These are phyloP conservation scores for Myiopsitta monachus DNA, from an alignment of 2,113 vertebrate species.

Conservation along the genomic window DNA sequence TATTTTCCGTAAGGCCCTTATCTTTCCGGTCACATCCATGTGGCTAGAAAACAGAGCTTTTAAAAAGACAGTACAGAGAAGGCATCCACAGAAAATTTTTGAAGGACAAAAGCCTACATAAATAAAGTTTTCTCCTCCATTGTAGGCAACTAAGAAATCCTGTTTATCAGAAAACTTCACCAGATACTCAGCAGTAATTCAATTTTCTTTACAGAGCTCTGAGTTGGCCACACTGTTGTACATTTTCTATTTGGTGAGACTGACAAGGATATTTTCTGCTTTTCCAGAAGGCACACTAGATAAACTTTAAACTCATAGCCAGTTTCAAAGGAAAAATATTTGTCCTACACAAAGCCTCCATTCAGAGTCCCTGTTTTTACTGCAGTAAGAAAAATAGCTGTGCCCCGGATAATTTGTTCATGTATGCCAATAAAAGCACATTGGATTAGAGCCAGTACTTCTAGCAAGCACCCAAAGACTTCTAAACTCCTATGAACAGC, in stretches of 20 bases:
- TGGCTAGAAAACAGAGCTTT: background rate
- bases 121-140: background rate
- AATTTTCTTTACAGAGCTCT: background rate
- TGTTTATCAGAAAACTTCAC: background rate
- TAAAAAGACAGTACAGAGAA: background rate
- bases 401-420: conserved; percentile 50
- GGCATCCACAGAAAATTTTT: background rate
- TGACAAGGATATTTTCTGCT: background rate
- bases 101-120: background rate
- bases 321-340: conserved; percentile 50
- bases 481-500: conserved; percentile 16
- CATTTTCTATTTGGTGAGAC: background rate
- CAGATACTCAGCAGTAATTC: background rate
- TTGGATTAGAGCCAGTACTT: conserved; percentile 46
- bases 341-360: conserved; percentile 51
- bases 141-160: background rate
- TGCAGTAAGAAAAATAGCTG: conserved; percentile 59
- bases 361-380: conserved; percentile 56
- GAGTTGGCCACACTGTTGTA: background rate
- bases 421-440: conserved; percentile 54
- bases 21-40: background rate
- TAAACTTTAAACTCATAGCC: conserved; percentile 1
- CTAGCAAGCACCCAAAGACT: conserved; percentile 21
- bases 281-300: background rate
- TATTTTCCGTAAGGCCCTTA: background rate